A percentile compares a stretch with the other conserved stretches of the same genome.
phyloP scores from a whole-genome alignment of 2,113 vertebrate genomes.

The Salvelinus alpinus region DNA sequence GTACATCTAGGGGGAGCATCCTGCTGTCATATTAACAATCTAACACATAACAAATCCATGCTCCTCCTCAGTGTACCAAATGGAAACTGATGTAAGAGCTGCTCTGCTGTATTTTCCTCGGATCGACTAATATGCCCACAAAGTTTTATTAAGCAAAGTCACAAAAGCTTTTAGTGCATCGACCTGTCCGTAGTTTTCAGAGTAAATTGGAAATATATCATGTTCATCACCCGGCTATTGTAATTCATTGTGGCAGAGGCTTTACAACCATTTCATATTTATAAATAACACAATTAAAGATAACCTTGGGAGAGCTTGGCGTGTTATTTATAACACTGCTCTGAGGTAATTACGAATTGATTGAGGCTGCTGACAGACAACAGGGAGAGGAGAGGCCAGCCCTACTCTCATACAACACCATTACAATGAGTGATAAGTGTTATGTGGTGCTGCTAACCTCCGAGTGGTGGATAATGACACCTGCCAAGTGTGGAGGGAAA shows the following conservation, averaged over 20 bases:
- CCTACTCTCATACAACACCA: slow-evolving; percentile 28
- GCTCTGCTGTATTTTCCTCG: too few relatives aligned
- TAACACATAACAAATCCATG: too few relatives aligned
- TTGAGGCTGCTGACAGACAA: slow-evolving; percentile 50
- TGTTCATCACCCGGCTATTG: slow-evolving; percentile 45
- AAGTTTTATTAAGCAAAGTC: slow-evolving; percentile 48
- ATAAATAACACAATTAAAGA: slow-evolving; percentile 70
- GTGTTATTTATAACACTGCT: slow-evolving; percentile 64
- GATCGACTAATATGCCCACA: not conserved
- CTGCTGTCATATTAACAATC: too few relatives aligned
- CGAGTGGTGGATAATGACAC: slow-evolving; percentile 38
- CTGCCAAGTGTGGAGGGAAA: slow-evolving; percentile 5
- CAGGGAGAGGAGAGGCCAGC: slow-evolving; percentile 16
- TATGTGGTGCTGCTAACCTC: slow-evolving; percentile 17
- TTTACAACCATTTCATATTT: slow-evolving; percentile 52
- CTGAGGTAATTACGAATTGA: slow-evolving; percentile 70
- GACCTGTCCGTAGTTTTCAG: slow-evolving; percentile 36
- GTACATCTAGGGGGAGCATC: too few relatives aligned
- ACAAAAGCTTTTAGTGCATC: slow-evolving; percentile 54
- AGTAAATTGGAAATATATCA: slow-evolving; percentile 61
- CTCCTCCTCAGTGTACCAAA: too few relatives aligned
- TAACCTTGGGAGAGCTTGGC: slow-evolving; percentile 66
- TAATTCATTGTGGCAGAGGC: slow-evolving; percentile 41
- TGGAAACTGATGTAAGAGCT: too few relatives aligned
- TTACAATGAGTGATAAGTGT: slow-evolving; percentile 44